Percentiles rank a stretch among this genome's conserved stretches.
These are phyloP conservation scores for Drosophila pandora DNA, from an alignment of 1,140 invertebrate species.

Conservation along the genomic window DNA sequence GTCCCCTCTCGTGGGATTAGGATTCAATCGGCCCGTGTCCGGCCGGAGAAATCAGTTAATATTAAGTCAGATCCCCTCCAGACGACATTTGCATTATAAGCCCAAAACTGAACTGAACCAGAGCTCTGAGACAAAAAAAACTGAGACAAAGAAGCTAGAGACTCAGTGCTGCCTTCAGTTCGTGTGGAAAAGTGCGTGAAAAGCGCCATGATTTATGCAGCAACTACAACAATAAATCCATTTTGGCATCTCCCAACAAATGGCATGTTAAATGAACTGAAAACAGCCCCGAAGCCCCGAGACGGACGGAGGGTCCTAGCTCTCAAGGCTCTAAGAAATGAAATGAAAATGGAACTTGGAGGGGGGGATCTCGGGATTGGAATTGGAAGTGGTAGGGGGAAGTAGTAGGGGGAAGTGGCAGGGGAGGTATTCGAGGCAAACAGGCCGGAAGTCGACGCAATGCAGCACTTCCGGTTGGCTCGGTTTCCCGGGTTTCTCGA, in stretches of 20 bases:
- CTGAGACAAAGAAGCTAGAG: constrained; percentile 1
- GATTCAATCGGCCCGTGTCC: neutral
- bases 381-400: neutral
- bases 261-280: constrained; percentile 64
- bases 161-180: neutral
- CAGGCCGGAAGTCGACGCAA: constrained; percentile 49
- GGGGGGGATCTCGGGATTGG: neutral
- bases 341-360: too few relatives aligned
- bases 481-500: neutral
- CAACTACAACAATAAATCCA: constrained; percentile 62
- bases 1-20: neutral
- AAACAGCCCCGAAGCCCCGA: constrained; percentile 18
- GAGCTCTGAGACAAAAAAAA: neutral
- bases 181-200: constrained; percentile 55
- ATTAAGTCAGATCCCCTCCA: neutral
- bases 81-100: constrained; percentile 1
- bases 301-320: neutral
- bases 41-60: neutral
- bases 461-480: constrained; percentile 51
- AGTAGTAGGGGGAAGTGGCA: too few relatives aligned
- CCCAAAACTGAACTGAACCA: neutral
- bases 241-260: constrained; percentile 50
- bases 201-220: constrained; percentile 59
- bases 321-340: too few relatives aligned
- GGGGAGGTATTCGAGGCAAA: constrained; percentile 1